Percentiles rank a stretch among this genome's conserved stretches.
phyloP scores from a whole-genome alignment of 2,888 invertebrate species.

The Glaucopsyche alexis region DNA sequence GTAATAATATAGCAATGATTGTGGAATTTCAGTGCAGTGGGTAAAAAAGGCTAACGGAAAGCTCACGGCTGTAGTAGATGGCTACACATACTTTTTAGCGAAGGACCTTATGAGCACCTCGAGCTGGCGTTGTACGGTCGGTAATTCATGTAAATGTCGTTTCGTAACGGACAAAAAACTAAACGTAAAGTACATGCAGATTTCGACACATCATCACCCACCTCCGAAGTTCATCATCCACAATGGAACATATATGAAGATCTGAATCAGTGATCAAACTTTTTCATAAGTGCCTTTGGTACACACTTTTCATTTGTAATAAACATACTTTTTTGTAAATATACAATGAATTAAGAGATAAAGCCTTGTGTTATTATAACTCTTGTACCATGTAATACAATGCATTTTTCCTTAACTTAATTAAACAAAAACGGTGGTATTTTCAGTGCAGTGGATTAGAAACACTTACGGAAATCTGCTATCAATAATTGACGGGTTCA shows the following conservation, averaged over 20 bases:
- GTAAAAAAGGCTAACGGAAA: constrained; percentile 40
- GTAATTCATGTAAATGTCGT: constrained; percentile 43
- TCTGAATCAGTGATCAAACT: background rate
- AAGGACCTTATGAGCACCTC: constrained; percentile 28
- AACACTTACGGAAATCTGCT: constrained; percentile 40
- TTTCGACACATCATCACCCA: background rate
- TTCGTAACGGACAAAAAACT: constrained; percentile 33
- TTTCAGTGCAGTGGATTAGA: constrained; percentile 41
- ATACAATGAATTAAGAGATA: too few relatives aligned
- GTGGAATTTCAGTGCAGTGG: constrained; percentile 40
- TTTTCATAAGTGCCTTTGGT: too few relatives aligned
- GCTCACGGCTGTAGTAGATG: constrained; percentile 42
- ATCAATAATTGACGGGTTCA: constrained; percentile 45
- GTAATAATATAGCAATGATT: background rate
- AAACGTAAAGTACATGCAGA: background rate
- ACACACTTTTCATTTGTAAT: too few relatives aligned
- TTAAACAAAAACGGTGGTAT: background rate
- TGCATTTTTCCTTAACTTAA: background rate
- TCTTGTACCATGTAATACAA: constrained; percentile 38
- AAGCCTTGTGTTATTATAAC: too few relatives aligned
- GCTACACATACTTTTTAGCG: constrained; percentile 47
- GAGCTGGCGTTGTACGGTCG: constrained; percentile 45
- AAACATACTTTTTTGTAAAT: too few relatives aligned
- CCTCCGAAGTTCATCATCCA: constrained; percentile 2
- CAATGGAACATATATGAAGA: background rate